phyloP scores from a whole-genome alignment of 2,797 vertebrate species.

The Discoglossus pictus region DNA sequence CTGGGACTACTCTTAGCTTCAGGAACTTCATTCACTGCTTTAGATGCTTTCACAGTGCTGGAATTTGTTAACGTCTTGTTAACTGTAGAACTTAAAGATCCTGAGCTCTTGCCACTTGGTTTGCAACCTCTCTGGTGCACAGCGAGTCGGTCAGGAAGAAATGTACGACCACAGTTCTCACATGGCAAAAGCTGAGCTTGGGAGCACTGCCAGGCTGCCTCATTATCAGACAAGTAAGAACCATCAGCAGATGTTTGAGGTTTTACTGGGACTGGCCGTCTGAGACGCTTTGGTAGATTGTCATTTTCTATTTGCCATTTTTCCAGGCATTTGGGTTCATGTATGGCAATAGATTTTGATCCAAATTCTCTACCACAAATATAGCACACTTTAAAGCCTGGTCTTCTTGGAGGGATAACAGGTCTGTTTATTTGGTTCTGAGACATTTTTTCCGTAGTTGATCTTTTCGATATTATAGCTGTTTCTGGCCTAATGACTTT shows the following conservation, averaged over 20 bases:
- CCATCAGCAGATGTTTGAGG: slow-evolving; percentile 45
- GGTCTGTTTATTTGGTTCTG: slow-evolving; percentile 47
- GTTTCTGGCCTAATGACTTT: slow-evolving; percentile 55
- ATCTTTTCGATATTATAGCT: slow-evolving; percentile 49
- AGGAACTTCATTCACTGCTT: not conserved
- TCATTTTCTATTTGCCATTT: slow-evolving; percentile 70
- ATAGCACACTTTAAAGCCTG: slow-evolving; percentile 65
- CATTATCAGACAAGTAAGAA: slow-evolving; percentile 41
- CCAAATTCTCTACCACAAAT: slow-evolving; percentile 76
- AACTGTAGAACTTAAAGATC: not conserved
- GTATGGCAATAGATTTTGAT: slow-evolving; percentile 68
- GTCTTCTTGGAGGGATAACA: slow-evolving; percentile 61
- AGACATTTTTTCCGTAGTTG: slow-evolving; percentile 54
- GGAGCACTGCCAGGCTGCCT: slow-evolving; percentile 57
- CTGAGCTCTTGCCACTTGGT: slow-evolving; percentile 8
- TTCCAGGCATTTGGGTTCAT: slow-evolving; percentile 72
- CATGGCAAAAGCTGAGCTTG: slow-evolving; percentile 67
- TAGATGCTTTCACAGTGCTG: slow-evolving; percentile 23
- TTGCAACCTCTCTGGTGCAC: slow-evolving; percentile 69
- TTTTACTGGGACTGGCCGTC: slow-evolving; percentile 65
- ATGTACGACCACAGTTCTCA: slow-evolving; percentile 63
- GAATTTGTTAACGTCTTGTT: slow-evolving; percentile 27
- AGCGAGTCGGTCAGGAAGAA: slow-evolving; percentile 63
- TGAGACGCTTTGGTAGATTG: slow-evolving; percentile 65
- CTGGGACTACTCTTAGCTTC: slow-evolving; percentile 38